A percentile compares a stretch with the other conserved stretches of the same genome.
phyloP scores from a whole-genome alignment of 2,113 vertebrate species.

The Hiodon alosoides region DNA sequence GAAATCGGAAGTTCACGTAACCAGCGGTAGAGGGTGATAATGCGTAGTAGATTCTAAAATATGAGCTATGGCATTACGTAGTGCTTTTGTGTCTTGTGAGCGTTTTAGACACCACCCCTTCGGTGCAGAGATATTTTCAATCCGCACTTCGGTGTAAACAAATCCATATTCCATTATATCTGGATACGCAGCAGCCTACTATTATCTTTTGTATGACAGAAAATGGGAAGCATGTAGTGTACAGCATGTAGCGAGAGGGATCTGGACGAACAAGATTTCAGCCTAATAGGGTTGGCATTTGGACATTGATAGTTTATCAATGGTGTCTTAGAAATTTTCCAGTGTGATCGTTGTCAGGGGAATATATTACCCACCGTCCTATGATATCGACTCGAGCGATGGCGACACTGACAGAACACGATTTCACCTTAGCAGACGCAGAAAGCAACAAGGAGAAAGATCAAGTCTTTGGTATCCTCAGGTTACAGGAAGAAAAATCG shows the following conservation, averaged over 20 bases:
- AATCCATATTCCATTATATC: slow-evolving; percentile 25
- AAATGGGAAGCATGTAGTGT: not conserved
- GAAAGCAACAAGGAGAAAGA: slow-evolving; percentile 59
- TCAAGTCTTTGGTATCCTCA: slow-evolving; percentile 65
- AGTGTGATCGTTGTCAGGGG: slow-evolving; percentile 36
- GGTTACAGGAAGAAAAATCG: slow-evolving; percentile 66
- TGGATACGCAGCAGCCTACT: slow-evolving; percentile 7
- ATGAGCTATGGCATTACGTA: slow-evolving; percentile 55
- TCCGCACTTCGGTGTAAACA: slow-evolving; percentile 54
- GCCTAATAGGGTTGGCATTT: slow-evolving; percentile 12
- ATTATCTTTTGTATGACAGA: not conserved
- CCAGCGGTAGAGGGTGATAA: slow-evolving; percentile 42
- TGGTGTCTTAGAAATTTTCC: slow-evolving; percentile 27
- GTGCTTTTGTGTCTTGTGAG: slow-evolving; percentile 55
- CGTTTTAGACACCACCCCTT: slow-evolving; percentile 56
- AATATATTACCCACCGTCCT: slow-evolving; percentile 24
- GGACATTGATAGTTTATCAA: slow-evolving; percentile 29
- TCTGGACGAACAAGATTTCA: not conserved
- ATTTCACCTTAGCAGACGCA: slow-evolving; percentile 60
- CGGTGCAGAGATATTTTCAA: slow-evolving; percentile 38
- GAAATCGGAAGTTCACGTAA: not conserved
- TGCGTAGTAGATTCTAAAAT: not conserved
- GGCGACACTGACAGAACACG: slow-evolving; percentile 68
- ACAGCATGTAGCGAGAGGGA: slow-evolving; percentile 34
- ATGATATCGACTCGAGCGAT: slow-evolving; percentile 41